phyloP scores from a whole-genome alignment of 2,888 invertebrate species.

The Prosopocoilus inquinatus region DNA sequence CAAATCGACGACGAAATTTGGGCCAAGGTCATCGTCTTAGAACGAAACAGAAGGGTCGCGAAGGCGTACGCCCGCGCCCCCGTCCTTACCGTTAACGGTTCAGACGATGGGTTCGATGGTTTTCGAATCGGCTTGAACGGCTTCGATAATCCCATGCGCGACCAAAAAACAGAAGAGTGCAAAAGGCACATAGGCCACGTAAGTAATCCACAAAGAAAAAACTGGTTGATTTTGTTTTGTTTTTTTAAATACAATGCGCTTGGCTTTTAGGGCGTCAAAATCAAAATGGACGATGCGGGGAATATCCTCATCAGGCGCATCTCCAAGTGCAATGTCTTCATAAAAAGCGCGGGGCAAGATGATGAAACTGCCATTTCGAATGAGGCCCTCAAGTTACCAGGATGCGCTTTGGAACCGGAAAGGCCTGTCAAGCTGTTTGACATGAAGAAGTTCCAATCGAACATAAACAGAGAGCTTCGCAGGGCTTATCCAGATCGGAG shows the following conservation, averaged over 20 bases:
- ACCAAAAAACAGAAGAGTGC: slow-evolving; percentile 89
- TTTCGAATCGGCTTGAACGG: slow-evolving; percentile 95
- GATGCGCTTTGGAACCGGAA: slow-evolving; percentile 83
- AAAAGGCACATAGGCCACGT: slow-evolving; percentile 91
- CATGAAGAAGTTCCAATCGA: slow-evolving; percentile 94
- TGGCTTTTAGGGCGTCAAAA: slow-evolving; percentile 77
- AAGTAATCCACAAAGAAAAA: slow-evolving; percentile 41
- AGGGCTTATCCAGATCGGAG: slow-evolving; percentile 88
- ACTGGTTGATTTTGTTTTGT: slow-evolving; percentile 8
- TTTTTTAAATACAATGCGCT: slow-evolving; percentile 26
- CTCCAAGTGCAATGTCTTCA: slow-evolving; percentile 90
- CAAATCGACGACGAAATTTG: slow-evolving; percentile 98
- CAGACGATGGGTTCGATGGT: slow-evolving; percentile 94
- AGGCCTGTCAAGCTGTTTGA: slow-evolving; percentile 95
- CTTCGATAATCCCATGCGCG: slow-evolving; percentile 94
- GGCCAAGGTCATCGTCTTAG: slow-evolving; percentile 98
- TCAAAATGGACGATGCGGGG: slow-evolving; percentile 94
- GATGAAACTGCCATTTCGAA: slow-evolving; percentile 89
- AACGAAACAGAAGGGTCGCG: slow-evolving; percentile 91
- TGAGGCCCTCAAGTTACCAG: slow-evolving; percentile 85
- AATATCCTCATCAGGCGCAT: slow-evolving; percentile 92
- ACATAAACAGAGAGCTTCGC: slow-evolving; percentile 85
- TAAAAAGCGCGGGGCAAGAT: slow-evolving; percentile 79
- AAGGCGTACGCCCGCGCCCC: slow-evolving; percentile 97
- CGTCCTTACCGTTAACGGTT: slow-evolving; percentile 93